Percentiles rank a stretch among this genome's conserved stretches.
Evolutionary conservation across 2,797 vertebrate species (phyloP).

Genomic region (Dromococcyx pavoninus): DNA sequence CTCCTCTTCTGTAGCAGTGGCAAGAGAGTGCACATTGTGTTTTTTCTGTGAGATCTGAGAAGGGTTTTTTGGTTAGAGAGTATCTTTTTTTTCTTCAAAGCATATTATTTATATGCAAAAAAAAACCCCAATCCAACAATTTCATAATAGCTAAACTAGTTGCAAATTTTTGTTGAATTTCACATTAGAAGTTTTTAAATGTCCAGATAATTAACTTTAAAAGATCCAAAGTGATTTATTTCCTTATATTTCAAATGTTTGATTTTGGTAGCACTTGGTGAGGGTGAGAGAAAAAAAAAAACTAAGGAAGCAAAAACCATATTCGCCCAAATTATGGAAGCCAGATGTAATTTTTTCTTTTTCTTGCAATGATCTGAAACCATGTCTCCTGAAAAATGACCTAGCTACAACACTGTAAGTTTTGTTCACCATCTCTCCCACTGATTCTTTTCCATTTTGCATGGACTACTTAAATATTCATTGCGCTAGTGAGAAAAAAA

Average conservation of each 20-base stretch:
- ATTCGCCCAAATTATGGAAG: neutral
- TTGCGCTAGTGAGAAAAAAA: conserved; percentile 30
- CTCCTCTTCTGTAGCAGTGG: neutral
- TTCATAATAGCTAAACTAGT: neutral
- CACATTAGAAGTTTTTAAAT: neutral
- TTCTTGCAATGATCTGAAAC: neutral
- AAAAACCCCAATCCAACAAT: neutral
- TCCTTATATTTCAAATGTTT: neutral
- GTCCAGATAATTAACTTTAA: neutral
- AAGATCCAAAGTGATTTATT: neutral
- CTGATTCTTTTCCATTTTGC: neutral
- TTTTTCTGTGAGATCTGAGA: neutral
- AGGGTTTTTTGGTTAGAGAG: neutral
- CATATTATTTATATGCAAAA: neutral
- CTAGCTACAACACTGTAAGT: neutral
- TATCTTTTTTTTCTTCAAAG: neutral
- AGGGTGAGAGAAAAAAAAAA: rapidly evolving
- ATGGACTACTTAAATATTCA: conserved; percentile 46
- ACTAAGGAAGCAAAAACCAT: neutral
- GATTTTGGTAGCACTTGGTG: rapidly evolving
- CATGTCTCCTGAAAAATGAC: neutral
- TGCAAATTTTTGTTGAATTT: neutral
- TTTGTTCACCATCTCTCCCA: neutral
- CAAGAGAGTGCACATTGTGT: neutral
- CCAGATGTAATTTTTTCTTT: neutral